Evolutionary conservation across 1,140 invertebrate genomes (phyloP), one percentile per base, ranked within the genome.

Genomic region (Aporrectodea caliginosa): DNA sequence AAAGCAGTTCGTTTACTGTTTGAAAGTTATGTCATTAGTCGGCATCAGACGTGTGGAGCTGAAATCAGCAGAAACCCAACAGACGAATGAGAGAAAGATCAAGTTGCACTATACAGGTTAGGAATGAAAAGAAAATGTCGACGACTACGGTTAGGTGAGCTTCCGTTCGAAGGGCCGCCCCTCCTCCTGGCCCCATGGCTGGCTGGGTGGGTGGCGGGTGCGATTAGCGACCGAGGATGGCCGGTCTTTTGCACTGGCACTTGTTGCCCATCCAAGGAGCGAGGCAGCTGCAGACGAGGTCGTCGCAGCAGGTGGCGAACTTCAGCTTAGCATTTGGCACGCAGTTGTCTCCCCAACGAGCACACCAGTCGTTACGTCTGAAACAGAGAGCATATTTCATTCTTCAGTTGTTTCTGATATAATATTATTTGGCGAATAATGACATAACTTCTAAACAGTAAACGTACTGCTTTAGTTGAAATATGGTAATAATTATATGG

Each of bases 341-440:
- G 72, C 80, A 81, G 35, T 73, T 73, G 76, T 81, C 80, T 29
- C 75, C 75, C 80, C 80, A 81, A 2, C 77, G 31, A 6, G 80
- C 80, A 43, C 80, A 81, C 80, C 80, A 81, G 16, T 74, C 68
- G 27, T 71, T 70, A 22, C 78, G 30, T 31, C 58, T 34, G 33
- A 16, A 31, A 70, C 75, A 77, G 1, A 68, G 27, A 77, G 30
- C 43, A 58, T 58, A 58, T 12, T 58, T 12, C 43, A 58, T 12
- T 58, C 22, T 22, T 22, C 43, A 58, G 43, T 58, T 58, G 43
- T 58, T 34, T 12, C 33, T 73, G 16, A 32, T 73, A 73, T 73
- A 32, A 34, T 34, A 73, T 12, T 31, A 31, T 6, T 73, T 12
- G 71, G 33, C 33, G 6, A 34, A 22, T 73, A 32, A 22, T n/a